Evolutionary conservation across 1,140 invertebrate species (phyloP).

Genomic region (Andricus grossulariae): DNA sequence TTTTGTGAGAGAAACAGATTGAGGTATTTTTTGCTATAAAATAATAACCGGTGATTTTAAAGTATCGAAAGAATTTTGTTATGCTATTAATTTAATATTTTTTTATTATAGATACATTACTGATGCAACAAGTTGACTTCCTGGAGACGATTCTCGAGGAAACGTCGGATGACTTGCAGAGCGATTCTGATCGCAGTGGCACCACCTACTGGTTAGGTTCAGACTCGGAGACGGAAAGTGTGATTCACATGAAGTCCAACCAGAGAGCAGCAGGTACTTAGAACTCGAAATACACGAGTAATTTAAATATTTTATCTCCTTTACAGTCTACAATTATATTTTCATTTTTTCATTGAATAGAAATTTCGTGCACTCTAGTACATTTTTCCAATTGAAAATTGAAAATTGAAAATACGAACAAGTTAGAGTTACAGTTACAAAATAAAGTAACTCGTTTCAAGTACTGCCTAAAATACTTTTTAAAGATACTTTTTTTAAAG

Average conservation of each 20-base stretch:
- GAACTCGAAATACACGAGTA: background rate
- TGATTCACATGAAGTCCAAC: constrained; percentile 69
- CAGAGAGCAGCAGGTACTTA: constrained; percentile 64
- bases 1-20: background rate
- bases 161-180: constrained; percentile 85
- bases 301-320: background rate
- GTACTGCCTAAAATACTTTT: too few relatives aligned
- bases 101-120: constrained; percentile 74
- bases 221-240: constrained; percentile 80
- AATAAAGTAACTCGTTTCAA: too few relatives aligned
- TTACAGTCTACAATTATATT: background rate
- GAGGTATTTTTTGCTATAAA: background rate
- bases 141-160: constrained; percentile 87
- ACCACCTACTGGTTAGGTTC: constrained; percentile 78
- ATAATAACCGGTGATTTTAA: too few relatives aligned
- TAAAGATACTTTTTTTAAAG: too few relatives aligned
- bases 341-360: background rate
- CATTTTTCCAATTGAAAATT: too few relatives aligned
- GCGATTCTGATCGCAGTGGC: constrained; percentile 79
- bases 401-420: constrained; percentile 12
- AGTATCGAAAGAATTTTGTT: background rate
- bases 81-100: constrained; percentile 1
- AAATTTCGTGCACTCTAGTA: background rate
- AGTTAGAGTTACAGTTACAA: background rate
- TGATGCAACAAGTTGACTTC: constrained; percentile 77